A percentile compares a stretch with the other conserved stretches of the same genome.
Conservation (phyloP, 2,888 invertebrate genomes). For the Drosophila histrio region DNA sequence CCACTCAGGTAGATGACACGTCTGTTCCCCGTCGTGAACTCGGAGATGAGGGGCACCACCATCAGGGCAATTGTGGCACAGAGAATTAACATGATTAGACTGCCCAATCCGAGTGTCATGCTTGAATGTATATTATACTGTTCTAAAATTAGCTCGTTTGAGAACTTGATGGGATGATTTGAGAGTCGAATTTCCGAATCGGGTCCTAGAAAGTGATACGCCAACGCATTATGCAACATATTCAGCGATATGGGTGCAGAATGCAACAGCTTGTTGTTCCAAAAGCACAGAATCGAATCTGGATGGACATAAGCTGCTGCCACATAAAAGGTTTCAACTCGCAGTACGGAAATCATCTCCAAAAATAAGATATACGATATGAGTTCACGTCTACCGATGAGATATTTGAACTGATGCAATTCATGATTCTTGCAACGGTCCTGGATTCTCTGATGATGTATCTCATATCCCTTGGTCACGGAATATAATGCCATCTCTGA, state of each 20-base stretch:
- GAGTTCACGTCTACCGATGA: conserved; percentile 12
- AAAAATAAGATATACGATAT: conserved; percentile 1
- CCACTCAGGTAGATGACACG: background rate
- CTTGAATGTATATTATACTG: background rate
- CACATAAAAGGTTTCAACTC: conserved; percentile 10
- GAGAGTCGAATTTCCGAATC: background rate
- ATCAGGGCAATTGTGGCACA: background rate
- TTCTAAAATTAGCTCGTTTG: background rate
- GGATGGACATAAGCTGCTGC: background rate
- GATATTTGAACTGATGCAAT: background rate
- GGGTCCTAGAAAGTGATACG: background rate
- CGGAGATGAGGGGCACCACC: conserved; percentile 9
- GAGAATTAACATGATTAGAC: background rate
- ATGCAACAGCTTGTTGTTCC: conserved; percentile 19
- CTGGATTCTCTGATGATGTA: background rate
- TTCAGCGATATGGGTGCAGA: conserved; percentile 21
- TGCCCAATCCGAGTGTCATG: conserved; percentile 3
- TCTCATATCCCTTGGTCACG: background rate
- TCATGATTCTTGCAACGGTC: fast-evolving
- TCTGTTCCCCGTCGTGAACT: background rate
- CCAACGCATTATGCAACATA: conserved; percentile 27
- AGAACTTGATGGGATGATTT: conserved; percentile 12
- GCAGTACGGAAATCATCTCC: background rate
- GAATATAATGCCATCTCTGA: background rate
- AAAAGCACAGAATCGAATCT: background rate